Evolutionary conservation across 1,140 invertebrate genomes (phyloP).

Genomic region (Euura lappo): DNA sequence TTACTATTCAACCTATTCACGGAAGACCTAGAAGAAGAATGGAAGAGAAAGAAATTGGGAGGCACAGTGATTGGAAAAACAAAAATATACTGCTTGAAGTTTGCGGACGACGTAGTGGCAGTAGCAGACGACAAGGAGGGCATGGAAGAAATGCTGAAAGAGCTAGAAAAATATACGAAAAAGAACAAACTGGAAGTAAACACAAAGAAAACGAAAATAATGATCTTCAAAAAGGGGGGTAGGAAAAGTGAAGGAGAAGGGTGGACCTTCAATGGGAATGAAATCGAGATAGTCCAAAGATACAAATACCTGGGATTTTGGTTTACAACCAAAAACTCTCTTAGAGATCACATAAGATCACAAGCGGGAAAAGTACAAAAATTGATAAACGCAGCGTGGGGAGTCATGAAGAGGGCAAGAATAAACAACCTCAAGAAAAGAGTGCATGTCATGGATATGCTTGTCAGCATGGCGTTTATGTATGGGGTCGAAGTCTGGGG

Average conservation of each 20-base stretch:
- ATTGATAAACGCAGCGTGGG: not conserved
- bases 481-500: not conserved
- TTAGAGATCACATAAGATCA: no score
- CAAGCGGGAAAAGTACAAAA: slow-evolving; percentile 14
- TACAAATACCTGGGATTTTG: no score
- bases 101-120: slow-evolving; percentile 10
- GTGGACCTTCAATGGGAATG: slow-evolving; percentile 12
- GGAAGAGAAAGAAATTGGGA: slow-evolving; percentile 21
- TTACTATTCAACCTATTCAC: not conserved
- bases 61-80: slow-evolving; percentile 23
- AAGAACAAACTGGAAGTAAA: slow-evolving; percentile 4
- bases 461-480: not conserved
- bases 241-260: slow-evolving; percentile 13
- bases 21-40: slow-evolving; percentile 15
- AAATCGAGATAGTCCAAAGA: slow-evolving; percentile 13
- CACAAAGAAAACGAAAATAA: no score
- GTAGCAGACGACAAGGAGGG: slow-evolving; percentile 20
- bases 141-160: slow-evolving; percentile 23
- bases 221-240: not conserved
- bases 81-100: slow-evolving; percentile 25
- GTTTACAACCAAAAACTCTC: no score
- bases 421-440: slow-evolving; percentile 5
- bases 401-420: not conserved
- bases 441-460: not conserved
- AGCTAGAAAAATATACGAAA: slow-evolving; percentile 18